phyloP scores from a whole-genome alignment of 2,888 invertebrate species.

The Schizotus pectinicornis region DNA sequence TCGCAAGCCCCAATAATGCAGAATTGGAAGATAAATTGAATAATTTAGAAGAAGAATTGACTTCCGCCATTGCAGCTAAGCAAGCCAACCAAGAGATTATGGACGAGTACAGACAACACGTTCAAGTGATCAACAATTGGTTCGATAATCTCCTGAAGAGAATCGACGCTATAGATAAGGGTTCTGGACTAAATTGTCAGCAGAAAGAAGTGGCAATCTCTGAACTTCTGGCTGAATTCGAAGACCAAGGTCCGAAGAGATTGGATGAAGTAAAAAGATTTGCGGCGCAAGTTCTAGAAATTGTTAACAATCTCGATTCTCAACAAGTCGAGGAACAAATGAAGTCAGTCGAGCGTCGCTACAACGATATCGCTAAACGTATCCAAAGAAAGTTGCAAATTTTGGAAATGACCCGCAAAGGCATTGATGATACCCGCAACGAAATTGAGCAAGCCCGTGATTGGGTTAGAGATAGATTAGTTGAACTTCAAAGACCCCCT shows the following conservation, averaged over 20 bases:
- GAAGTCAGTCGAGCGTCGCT: slow-evolving; percentile 82
- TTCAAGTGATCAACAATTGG: slow-evolving; percentile 81
- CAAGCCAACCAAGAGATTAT: slow-evolving; percentile 77
- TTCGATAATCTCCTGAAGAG: slow-evolving; percentile 81
- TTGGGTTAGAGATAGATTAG: slow-evolving; percentile 79
- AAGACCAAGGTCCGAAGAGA: slow-evolving; percentile 73
- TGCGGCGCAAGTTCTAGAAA: slow-evolving; percentile 75
- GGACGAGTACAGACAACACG: slow-evolving; percentile 76
- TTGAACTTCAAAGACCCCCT: slow-evolving; percentile 69
- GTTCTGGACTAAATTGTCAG: slow-evolving; percentile 79
- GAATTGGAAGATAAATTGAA: slow-evolving; percentile 76
- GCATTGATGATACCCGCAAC: slow-evolving; percentile 78
- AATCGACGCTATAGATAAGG: slow-evolving; percentile 83
- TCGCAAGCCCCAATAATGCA: slow-evolving; percentile 72
- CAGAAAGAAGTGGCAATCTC: slow-evolving; percentile 79
- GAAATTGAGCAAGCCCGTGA: slow-evolving; percentile 81
- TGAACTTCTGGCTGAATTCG: slow-evolving; percentile 76
- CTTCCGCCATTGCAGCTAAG: slow-evolving; percentile 76
- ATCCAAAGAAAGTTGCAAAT: slow-evolving; percentile 84
- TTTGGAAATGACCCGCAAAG: slow-evolving; percentile 82
- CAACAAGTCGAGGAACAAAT: slow-evolving; percentile 90
- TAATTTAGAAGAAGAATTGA: slow-evolving; percentile 72
- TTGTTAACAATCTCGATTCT: slow-evolving; percentile 85
- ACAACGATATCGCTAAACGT: slow-evolving; percentile 83
- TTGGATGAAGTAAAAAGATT: slow-evolving; percentile 74